Percentiles rank a stretch among this genome's conserved stretches.
Conservation (phyloP, 92 coral and sea anemone genomes). For the Chrysogorgia sp. region DNA sequence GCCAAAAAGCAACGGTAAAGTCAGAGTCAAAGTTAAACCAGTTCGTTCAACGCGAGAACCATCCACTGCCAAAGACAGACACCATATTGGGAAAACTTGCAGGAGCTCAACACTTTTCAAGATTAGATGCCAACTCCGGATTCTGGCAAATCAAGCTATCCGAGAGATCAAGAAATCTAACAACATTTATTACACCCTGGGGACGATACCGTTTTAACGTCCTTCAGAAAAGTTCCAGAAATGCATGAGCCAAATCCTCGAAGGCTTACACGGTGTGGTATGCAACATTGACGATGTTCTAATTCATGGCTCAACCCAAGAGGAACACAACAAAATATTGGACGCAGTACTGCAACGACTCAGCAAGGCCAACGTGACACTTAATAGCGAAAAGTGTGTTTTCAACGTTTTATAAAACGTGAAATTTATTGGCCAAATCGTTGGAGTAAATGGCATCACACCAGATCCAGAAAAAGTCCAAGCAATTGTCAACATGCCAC, state of each 20-base stretch:
- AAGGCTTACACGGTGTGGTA: constrained; percentile 51
- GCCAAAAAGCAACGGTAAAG: constrained; percentile 40
- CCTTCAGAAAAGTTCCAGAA: constrained; percentile 56
- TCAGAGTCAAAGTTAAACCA: constrained; percentile 57
- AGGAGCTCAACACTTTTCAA: constrained; percentile 59
- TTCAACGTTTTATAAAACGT: constrained; percentile 44
- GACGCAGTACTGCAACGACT: constrained; percentile 54
- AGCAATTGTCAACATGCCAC: constrained; percentile 43
- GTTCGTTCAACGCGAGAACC: constrained; percentile 49
- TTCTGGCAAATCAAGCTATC: constrained; percentile 56
- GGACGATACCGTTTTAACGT: constrained; percentile 56
- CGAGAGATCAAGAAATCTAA: constrained; percentile 51
- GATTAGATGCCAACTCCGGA: constrained; percentile 63
- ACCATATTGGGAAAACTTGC: constrained; percentile 50
- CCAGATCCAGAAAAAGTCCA: constrained; percentile 37
- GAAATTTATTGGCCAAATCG: constrained; percentile 39
- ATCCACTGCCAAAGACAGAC: constrained; percentile 45
- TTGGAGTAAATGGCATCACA: too few relatives aligned
- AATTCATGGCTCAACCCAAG: constrained; percentile 52
- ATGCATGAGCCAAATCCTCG: constrained; percentile 50
- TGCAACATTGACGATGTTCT: constrained; percentile 64
- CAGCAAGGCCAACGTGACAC: constrained; percentile 41
- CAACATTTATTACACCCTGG: constrained; percentile 63
- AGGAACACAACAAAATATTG: constrained; percentile 54
- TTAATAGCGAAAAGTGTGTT: constrained; percentile 44